A percentile compares a stretch with the other conserved stretches of the same genome.
phyloP scores from a whole-genome alignment of 2,888 invertebrate species.

The Pedicia rivosa region DNA sequence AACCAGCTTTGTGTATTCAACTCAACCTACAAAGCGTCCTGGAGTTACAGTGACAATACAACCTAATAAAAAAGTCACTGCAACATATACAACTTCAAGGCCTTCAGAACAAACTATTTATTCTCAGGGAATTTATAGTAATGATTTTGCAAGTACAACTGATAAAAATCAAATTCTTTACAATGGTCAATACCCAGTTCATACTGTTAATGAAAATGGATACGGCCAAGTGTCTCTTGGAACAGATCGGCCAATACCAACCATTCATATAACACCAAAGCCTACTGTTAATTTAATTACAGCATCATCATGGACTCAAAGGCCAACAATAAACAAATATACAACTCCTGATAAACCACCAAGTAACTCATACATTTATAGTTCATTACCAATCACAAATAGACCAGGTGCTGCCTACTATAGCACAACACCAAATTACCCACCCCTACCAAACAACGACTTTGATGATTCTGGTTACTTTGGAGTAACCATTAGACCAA shows the following conservation, averaged over 20 bases:
- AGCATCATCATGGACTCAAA: slow-evolving; percentile 16
- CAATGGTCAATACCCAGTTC: neutral
- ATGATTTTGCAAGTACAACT: neutral
- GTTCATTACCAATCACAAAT: slow-evolving; percentile 19
- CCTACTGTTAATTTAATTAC: slow-evolving; percentile 32
- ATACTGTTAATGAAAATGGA: neutral
- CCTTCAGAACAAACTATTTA: neutral
- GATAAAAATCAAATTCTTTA: no score
- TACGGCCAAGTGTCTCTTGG: slow-evolving; percentile 7
- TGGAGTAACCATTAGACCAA: slow-evolving; percentile 15
- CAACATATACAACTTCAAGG: no score
- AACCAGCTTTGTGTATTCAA: slow-evolving; percentile 30
- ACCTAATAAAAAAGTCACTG: no score
- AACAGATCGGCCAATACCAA: slow-evolving; percentile 41
- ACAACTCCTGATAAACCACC: slow-evolving; percentile 17
- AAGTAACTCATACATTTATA: slow-evolving; percentile 31
- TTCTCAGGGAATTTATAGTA: neutral
- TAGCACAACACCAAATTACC: neutral
- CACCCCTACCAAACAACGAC: slow-evolving; percentile 20
- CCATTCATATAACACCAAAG: slow-evolving; percentile 52
- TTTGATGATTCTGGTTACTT: slow-evolving; percentile 31
- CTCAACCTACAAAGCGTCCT: slow-evolving; percentile 36
- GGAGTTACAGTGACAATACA: slow-evolving; percentile 22
- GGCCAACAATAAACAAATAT: slow-evolving; percentile 11
- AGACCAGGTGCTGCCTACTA: slow-evolving; percentile 16